These are phyloP conservation scores for Heliothis subflexa DNA, from an alignment of 1,140 invertebrate species.

Conservation along the genomic window DNA sequence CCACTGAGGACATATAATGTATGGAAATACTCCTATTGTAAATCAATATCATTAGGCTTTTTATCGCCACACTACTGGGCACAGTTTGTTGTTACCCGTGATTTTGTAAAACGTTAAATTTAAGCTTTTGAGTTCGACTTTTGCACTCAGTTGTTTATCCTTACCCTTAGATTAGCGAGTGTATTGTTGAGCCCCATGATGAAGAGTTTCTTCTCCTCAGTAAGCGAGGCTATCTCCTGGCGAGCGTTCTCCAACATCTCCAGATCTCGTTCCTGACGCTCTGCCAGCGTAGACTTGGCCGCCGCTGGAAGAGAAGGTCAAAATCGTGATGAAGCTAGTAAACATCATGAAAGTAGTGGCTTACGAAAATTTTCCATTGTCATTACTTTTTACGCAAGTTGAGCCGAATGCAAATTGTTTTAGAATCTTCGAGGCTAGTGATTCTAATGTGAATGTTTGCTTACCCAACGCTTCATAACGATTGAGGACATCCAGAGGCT, in stretches of 20 bases:
- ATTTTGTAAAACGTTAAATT: not conserved
- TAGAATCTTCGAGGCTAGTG: no score
- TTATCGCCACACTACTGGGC: no score
- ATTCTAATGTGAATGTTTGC: conserved; percentile 8
- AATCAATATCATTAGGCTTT: no score
- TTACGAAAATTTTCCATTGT: not conserved
- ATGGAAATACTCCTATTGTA: no score
- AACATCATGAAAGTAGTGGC: no score
- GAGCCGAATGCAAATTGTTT: not conserved
- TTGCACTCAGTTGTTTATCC: not conserved
- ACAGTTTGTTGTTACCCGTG: no score
- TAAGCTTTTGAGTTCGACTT: not conserved
- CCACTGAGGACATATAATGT: conserved; percentile 62
- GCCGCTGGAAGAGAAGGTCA: conserved; percentile 63
- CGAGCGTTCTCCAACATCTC: conserved; percentile 78
- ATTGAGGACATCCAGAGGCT: conserved; percentile 87
- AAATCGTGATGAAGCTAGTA: no score
- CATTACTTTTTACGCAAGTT: not conserved
- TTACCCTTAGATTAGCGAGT: conserved; percentile 79
- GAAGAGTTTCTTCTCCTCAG: conserved; percentile 82
- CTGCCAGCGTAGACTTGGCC: conserved; percentile 78
- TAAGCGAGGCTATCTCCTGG: conserved; percentile 77
- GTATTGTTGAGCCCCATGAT: conserved; percentile 84
- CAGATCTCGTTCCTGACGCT: conserved; percentile 79
- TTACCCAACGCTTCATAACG: conserved; percentile 87